These are phyloP conservation scores for Ornithoptera alexandrae DNA, from an alignment of 2,888 invertebrate species.

Conservation along the genomic window DNA sequence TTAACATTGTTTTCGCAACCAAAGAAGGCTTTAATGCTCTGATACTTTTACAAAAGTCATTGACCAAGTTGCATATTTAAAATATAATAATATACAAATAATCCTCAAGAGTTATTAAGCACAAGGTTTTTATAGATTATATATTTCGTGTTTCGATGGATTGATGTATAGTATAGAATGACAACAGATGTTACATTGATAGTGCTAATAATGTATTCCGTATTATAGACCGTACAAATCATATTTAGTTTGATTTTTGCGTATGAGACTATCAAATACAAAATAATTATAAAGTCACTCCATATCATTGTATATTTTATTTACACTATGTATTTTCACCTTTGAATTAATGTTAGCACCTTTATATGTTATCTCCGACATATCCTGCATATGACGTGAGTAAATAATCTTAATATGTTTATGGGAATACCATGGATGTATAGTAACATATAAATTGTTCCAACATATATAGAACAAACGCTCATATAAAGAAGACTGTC, in stretches of 20 bases:
- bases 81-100: conserved; percentile 35
- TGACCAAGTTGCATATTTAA: conserved; percentile 40
- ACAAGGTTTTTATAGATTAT: conserved; percentile 36
- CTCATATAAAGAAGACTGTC: not conserved
- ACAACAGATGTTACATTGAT: conserved; percentile 13
- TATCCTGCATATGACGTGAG: not conserved
- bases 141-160: conserved; percentile 24
- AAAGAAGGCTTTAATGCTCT: conserved; percentile 38
- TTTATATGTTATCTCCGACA: not conserved
- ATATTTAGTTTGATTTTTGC: not conserved
- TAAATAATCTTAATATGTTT: not conserved
- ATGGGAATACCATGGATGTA: not conserved
- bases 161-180: conserved; percentile 16
- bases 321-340: not conserved
- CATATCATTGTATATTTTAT: not conserved
- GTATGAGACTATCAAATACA: too few species aligned
- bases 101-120: conserved; percentile 35
- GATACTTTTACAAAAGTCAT: conserved; percentile 43
- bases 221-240: conserved; percentile 1
- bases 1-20: conserved; percentile 39
- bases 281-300: too few species aligned
- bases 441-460: not conserved
- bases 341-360: not conserved
- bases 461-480: not conserved
- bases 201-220: conserved; percentile 7